Conservation (phyloP, 1,140 invertebrate genomes). For the Colletes latitarsis region DNA sequence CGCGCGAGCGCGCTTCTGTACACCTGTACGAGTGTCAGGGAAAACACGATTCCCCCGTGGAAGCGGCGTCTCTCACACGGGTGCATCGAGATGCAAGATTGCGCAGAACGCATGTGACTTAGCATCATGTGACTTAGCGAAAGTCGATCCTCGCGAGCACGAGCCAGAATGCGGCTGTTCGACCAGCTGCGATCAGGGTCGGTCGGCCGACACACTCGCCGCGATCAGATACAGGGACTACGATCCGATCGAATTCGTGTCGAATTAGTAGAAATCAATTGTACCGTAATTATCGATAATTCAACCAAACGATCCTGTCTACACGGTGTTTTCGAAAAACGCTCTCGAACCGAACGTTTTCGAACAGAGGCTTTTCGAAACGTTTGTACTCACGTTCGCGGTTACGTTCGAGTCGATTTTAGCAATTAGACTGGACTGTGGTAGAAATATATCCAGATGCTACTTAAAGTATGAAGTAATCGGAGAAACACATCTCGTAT, state of each 20-base stretch:
- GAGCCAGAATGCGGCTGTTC: slow-evolving; percentile 54
- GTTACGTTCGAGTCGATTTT: no score
- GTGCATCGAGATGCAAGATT: slow-evolving; percentile 59
- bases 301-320: background rate
- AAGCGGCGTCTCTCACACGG: slow-evolving; percentile 34
- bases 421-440: no score
- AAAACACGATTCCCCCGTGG: slow-evolving; percentile 54
- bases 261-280: slow-evolving; percentile 36
- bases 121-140: slow-evolving; percentile 64
- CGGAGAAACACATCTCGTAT: no score
- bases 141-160: slow-evolving; percentile 61
- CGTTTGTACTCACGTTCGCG: no score
- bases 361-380: no score
- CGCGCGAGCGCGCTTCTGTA: background rate
- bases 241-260: slow-evolving; percentile 20
- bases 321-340: background rate
- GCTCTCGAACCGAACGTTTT: no score
- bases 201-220: slow-evolving; percentile 12
- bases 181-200: slow-evolving; percentile 54
- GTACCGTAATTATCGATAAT: slow-evolving; percentile 16
- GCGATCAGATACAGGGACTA: slow-evolving; percentile 12
- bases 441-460: no score
- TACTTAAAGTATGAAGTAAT: no score
- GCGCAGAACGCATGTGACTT: slow-evolving; percentile 67
- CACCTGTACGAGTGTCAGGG: slow-evolving; percentile 44